These are phyloP conservation scores for Pagrus major DNA, from an alignment of 2,113 vertebrate species.

Conservation along the genomic window DNA sequence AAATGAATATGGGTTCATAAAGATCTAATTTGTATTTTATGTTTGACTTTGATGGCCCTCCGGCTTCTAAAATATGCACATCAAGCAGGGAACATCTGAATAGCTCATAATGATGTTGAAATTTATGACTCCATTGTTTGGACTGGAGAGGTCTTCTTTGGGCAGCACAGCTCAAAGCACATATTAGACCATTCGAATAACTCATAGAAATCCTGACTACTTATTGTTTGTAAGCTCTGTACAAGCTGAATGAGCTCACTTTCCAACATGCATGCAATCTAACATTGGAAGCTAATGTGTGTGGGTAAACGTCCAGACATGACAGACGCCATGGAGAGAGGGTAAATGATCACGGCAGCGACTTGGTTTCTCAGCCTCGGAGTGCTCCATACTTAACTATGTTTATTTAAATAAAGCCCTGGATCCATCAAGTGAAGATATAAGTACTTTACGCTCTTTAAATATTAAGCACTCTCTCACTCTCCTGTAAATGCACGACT, in stretches of 20 bases:
- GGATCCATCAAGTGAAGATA: slow-evolving; percentile 68
- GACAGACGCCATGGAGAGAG: slow-evolving; percentile 42
- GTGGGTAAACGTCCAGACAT: slow-evolving; percentile 3
- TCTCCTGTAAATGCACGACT: slow-evolving; percentile 49
- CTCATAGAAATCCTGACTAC: slow-evolving; percentile 7
- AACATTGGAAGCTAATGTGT: slow-evolving; percentile 22
- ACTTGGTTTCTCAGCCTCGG: background rate
- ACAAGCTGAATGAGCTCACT: slow-evolving; percentile 33
- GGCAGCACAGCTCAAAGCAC: slow-evolving; percentile 8
- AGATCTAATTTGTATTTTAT: slow-evolving; percentile 75
- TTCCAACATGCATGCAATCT: slow-evolving; percentile 20
- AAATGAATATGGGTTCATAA: slow-evolving; percentile 72
- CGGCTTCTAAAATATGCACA: slow-evolving; percentile 63
- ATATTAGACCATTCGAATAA: slow-evolving; percentile 32
- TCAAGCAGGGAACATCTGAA: slow-evolving; percentile 55
- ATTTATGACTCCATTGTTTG: slow-evolving; percentile 61
- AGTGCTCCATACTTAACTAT: slow-evolving; percentile 34
- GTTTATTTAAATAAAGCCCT: slow-evolving; percentile 62
- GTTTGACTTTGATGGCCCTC: slow-evolving; percentile 68
- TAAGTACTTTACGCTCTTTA: slow-evolving; percentile 67
- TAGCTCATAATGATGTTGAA: slow-evolving; percentile 60
- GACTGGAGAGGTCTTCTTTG: slow-evolving; percentile 49
- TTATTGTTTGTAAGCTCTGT: slow-evolving; percentile 17
- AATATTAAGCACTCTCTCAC: slow-evolving; percentile 59
- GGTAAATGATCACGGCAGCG: slow-evolving; percentile 33